phyloP scores from a whole-genome alignment of 2,113 vertebrate genomes.

The Zingel zingel region DNA sequence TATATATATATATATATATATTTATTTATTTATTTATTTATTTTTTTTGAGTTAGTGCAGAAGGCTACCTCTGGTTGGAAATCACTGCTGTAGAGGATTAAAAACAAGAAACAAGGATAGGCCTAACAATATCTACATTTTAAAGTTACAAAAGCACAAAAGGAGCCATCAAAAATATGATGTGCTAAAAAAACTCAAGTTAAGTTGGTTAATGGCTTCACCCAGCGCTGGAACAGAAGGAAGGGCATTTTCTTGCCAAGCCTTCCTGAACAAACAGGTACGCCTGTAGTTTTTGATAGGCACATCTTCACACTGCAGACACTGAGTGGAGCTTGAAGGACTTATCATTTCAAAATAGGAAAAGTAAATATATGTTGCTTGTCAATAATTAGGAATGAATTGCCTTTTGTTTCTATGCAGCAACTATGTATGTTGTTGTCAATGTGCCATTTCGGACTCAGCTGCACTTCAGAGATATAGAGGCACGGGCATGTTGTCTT shows the following conservation, averaged over 20 bases:
- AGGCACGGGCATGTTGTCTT: slow-evolving; percentile 75
- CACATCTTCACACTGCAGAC: slow-evolving; percentile 81
- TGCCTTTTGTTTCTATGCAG: slow-evolving; percentile 81
- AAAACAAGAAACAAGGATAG: slow-evolving; percentile 23
- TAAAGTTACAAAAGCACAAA: slow-evolving; percentile 51
- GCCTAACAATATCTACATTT: slow-evolving; percentile 21
- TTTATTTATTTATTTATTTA: too few relatives aligned
- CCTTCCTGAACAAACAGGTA: slow-evolving; percentile 80
- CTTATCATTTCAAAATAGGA: slow-evolving; percentile 81
- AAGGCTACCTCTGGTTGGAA: neutral
- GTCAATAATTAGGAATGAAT: slow-evolving; percentile 84
- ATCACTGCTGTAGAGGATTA: slow-evolving; percentile 34
- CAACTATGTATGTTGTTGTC: slow-evolving; percentile 82
- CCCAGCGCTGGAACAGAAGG: slow-evolving; percentile 50
- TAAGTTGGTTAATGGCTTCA: slow-evolving; percentile 69
- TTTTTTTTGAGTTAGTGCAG: neutral
- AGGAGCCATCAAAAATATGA: slow-evolving; percentile 58
- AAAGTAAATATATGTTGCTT: slow-evolving; percentile 85
- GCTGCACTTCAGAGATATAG: slow-evolving; percentile 84
- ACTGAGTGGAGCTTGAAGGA: slow-evolving; percentile 77
- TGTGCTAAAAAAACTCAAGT: slow-evolving; percentile 49
- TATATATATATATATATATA: too few relatives aligned
- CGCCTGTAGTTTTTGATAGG: slow-evolving; percentile 82
- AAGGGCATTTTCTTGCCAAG: slow-evolving; percentile 70
- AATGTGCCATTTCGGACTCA: slow-evolving; percentile 81